These are phyloP conservation scores for Nebria brevicollis DNA, from an alignment of 2,888 invertebrate species.

Conservation along the genomic window DNA sequence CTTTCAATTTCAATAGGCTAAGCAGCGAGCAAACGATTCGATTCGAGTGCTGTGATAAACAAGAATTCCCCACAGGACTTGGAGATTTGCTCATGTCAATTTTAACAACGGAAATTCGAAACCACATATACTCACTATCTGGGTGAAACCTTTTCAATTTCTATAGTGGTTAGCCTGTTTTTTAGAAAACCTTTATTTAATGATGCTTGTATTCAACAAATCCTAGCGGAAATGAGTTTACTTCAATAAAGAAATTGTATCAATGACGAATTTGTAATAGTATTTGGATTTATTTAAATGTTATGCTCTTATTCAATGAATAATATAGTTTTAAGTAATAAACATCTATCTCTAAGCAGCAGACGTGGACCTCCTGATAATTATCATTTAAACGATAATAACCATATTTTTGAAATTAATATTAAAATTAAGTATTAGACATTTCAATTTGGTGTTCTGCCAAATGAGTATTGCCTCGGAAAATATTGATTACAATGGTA, in stretches of 20 bases:
- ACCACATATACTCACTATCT: neutral
- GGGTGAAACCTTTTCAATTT: neutral
- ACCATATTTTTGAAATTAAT: neutral
- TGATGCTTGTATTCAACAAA: neutral
- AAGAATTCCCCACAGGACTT: conserved; percentile 10
- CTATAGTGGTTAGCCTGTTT: neutral
- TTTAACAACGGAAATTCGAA: conserved; percentile 32
- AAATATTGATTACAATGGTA: neutral
- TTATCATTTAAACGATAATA: neutral
- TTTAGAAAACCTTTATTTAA: neutral
- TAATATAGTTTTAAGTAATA: no score
- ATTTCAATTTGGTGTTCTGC: neutral
- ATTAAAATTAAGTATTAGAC: neutral
- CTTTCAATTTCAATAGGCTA: conserved; percentile 29
- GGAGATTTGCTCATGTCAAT: conserved; percentile 24
- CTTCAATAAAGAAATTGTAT: no score
- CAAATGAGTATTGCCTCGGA: neutral
- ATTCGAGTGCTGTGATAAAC: conserved; percentile 34
- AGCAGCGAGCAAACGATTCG: conserved; percentile 15
- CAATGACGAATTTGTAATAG: no score
- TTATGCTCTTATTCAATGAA: no score
- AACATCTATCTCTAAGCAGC: no score
- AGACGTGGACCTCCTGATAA: neutral
- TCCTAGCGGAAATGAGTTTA: no score
- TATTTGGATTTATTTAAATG: no score